Evolutionary conservation across 1,140 invertebrate genomes (phyloP).

Genomic region (Pomacea maculata): DNA sequence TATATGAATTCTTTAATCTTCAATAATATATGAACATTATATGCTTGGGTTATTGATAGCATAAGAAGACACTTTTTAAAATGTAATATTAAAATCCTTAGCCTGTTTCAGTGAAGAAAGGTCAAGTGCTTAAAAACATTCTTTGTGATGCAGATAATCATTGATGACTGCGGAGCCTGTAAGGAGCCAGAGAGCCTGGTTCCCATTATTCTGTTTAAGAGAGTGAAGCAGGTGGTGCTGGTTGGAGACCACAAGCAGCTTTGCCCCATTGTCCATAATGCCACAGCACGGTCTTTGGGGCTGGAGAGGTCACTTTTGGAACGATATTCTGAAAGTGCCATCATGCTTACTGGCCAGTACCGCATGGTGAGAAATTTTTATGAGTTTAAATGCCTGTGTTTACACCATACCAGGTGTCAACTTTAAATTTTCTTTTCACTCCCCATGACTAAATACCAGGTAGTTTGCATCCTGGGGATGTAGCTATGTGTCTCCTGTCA

Average conservation of each 20-base stretch:
- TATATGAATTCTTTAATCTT: too few species aligned
- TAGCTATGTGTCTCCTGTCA: too few species aligned
- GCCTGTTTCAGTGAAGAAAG: too few species aligned
- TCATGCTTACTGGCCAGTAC: constrained; percentile 54
- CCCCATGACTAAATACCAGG: neutral
- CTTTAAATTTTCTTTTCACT: constrained; percentile 8
- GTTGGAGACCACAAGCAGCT: constrained; percentile 58
- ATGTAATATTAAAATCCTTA: too few species aligned
- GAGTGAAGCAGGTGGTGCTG: constrained; percentile 47
- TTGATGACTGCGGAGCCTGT: constrained; percentile 59
- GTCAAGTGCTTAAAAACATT: too few species aligned
- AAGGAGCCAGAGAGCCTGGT: constrained; percentile 57
- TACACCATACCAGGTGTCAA: neutral
- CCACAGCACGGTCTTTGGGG: constrained; percentile 46
- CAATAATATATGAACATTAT: too few species aligned
- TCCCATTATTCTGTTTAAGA: constrained; percentile 44
- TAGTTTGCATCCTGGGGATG: neutral
- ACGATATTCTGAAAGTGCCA: constrained; percentile 46
- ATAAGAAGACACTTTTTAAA: too few species aligned
- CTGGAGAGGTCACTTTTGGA: constrained; percentile 54
- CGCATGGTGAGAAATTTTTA: constrained; percentile 53
- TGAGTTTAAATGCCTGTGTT: constrained; percentile 26
- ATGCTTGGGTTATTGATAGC: too few species aligned
- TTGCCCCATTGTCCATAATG: constrained; percentile 37
- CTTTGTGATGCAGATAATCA: constrained; percentile 49